Conservation (phyloP, 2,888 invertebrate genomes). For the Labia minor region DNA sequence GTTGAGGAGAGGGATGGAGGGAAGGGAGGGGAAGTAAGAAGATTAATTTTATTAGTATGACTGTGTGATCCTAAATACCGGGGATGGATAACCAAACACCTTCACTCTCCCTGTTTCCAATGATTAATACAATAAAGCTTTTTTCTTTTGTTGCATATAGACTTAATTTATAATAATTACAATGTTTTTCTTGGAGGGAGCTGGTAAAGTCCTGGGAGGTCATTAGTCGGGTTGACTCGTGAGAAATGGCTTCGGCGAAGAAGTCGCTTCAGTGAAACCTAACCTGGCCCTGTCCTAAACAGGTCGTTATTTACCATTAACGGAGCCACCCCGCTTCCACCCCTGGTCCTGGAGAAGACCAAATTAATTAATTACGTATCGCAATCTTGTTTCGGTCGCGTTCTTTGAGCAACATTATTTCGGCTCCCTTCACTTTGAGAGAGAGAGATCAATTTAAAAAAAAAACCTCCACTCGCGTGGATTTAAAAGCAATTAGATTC, state of each 20-base stretch:
- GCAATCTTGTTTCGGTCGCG: neutral
- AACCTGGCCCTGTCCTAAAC: too few relatives aligned
- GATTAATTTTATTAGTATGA: too few relatives aligned
- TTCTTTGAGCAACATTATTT: neutral
- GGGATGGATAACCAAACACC: too few relatives aligned
- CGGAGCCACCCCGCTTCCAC: neutral
- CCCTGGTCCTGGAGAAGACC: neutral
- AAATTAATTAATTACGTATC: neutral
- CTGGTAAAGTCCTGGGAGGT: neutral
- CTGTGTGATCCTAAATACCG: too few relatives aligned
- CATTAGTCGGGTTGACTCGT: neutral
- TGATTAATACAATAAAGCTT: too few relatives aligned
- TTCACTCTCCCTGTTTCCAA: too few relatives aligned
- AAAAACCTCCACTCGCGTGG: neutral
- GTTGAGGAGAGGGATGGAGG: too few relatives aligned
- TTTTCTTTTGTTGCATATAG: neutral
- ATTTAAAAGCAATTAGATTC: constrained; percentile 13
- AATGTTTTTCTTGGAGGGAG: neutral
- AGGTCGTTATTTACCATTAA: neutral
- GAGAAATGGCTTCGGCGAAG: neutral
- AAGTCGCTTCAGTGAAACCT: neutral
- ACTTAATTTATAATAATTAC: constrained; percentile 13
- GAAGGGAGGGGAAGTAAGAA: too few relatives aligned
- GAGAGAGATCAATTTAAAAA: constrained; percentile 1
- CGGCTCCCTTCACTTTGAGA: neutral